These are phyloP conservation scores for Elaphurus davidianus DNA, from an alignment of 2,113 vertebrate species.

Conservation along the genomic window DNA sequence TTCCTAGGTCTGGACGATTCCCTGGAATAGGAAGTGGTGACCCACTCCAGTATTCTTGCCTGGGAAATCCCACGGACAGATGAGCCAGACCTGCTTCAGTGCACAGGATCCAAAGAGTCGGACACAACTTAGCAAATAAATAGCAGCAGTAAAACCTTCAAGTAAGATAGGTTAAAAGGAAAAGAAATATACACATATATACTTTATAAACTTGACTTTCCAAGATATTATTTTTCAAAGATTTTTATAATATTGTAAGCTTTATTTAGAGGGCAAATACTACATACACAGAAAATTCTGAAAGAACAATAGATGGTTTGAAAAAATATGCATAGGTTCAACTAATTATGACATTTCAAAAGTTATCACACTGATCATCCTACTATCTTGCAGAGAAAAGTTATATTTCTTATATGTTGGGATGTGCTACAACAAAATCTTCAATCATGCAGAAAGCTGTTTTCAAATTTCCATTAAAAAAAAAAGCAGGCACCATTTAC, in stretches of 20 bases:
- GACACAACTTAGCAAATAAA: not conserved
- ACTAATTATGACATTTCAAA: conserved; percentile 45
- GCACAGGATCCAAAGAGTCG: not conserved
- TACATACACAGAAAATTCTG: not conserved
- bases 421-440: conserved; percentile 86
- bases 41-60: not conserved
- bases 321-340: not conserved
- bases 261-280: not conserved
- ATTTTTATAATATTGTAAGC: not conserved
- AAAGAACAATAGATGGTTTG: not conserved
- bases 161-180: not conserved
- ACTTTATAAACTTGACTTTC: not conserved
- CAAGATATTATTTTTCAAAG: not conserved
- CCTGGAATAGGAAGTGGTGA: not conserved
- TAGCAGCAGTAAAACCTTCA: not conserved
- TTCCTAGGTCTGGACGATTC: not conserved
- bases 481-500: conserved; percentile 89
- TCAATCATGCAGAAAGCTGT: conserved; percentile 92
- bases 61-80: not conserved
- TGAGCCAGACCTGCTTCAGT: not conserved
- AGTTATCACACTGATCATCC: conserved; percentile 65
- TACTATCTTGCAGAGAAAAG: conserved; percentile 80
- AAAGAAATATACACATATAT: not conserved
- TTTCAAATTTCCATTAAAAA: conserved; percentile 91
- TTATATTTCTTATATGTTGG: conserved; percentile 85